Conservation (phyloP, 2,113 vertebrate genomes). For the Strix aluco region DNA sequence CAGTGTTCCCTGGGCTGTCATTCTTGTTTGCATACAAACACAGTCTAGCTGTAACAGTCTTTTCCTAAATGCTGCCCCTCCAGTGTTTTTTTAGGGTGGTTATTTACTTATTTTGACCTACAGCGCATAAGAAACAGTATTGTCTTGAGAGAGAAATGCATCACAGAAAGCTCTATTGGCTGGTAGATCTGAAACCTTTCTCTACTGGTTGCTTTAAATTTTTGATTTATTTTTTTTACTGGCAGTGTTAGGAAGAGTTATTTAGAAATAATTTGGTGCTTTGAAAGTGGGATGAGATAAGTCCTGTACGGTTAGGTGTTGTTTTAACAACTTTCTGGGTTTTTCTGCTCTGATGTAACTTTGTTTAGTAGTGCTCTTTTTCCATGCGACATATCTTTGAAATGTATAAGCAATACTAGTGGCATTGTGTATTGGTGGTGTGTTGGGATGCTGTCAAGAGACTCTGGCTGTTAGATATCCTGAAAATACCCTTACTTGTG, state of each 20-base stretch:
- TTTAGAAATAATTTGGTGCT: background rate
- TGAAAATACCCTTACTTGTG: background rate
- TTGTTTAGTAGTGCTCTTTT: background rate
- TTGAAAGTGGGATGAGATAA: background rate
- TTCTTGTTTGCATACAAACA: background rate
- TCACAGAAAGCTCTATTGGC: background rate
- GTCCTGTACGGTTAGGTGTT: background rate
- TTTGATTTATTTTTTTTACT: background rate
- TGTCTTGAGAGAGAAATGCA: background rate
- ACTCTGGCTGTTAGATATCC: background rate
- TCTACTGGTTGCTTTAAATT: background rate
- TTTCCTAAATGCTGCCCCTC: background rate
- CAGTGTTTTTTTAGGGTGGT: background rate
- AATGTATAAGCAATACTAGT: background rate
- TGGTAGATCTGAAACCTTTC: background rate
- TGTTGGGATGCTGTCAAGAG: background rate
- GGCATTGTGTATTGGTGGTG: background rate
- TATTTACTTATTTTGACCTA: background rate
- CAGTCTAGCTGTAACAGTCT: background rate
- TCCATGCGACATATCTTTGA: accelerated
- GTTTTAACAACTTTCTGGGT: background rate
- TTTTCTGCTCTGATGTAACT: background rate
- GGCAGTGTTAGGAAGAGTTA: background rate
- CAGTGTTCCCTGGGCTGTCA: background rate
- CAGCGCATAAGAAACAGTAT: background rate